Evolutionary conservation across 2,113 vertebrate genomes (phyloP).

Genomic region (Illadopsis cleaveri): DNA sequence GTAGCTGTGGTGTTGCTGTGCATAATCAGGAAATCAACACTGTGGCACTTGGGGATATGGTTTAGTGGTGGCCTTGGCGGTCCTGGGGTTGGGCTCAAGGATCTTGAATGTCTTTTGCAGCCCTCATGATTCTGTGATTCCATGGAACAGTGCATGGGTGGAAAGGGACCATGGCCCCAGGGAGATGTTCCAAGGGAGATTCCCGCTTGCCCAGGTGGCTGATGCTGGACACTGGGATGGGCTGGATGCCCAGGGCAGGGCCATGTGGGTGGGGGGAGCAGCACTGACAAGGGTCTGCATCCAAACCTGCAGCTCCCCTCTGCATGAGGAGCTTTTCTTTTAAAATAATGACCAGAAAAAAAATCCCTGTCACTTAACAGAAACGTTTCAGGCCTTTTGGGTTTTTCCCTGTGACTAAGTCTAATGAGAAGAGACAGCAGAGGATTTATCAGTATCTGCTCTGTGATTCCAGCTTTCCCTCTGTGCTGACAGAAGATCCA

Average conservation of each 20-base stretch:
- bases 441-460: conserved; percentile 6
- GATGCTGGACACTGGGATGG: not conserved
- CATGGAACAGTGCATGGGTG: not conserved
- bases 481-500: not conserved
- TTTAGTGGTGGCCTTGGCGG: not conserved
- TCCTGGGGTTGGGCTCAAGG: not conserved
- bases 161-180: not conserved
- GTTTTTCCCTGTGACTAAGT: not conserved
- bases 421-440: not conserved
- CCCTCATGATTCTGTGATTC: not conserved
- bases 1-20: no score
- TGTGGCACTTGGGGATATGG: not conserved
- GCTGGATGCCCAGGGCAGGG: not conserved
- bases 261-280: not conserved
- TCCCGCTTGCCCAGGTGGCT: not conserved
- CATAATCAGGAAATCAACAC: no score
- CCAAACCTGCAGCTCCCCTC: not conserved
- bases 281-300: not conserved
- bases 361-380: not conserved
- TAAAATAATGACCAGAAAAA: not conserved
- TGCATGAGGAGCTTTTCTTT: rapidly evolving
- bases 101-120: not conserved
- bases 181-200: not conserved
- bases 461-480: not conserved
- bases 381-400: not conserved